Conservation (phyloP, 37 sponge, comb jelly and placozoan species). For the Mnemiopsis leidyi region DNA sequence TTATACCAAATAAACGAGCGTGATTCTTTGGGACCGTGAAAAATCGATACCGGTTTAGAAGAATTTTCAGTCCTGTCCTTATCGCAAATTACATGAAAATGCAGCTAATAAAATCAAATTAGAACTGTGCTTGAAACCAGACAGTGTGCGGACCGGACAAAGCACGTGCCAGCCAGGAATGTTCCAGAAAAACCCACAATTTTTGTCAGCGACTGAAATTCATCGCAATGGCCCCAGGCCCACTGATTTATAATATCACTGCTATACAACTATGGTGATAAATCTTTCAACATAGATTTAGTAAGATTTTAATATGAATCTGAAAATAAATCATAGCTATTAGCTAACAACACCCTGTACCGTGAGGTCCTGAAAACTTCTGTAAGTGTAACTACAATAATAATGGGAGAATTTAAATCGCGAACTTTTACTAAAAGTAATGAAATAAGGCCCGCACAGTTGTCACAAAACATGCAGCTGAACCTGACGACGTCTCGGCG, state of each 20-base stretch:
- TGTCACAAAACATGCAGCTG: neutral
- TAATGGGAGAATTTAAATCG: slow-evolving; percentile 31
- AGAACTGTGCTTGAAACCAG: neutral
- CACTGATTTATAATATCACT: neutral
- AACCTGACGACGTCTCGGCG: neutral
- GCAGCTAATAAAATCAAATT: neutral
- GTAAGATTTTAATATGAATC: neutral
- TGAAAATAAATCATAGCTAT: slow-evolving; percentile 36
- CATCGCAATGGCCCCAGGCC: neutral
- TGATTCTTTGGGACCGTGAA: neutral
- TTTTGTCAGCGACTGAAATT: neutral
- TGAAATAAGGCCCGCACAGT: neutral
- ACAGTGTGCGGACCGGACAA: no score
- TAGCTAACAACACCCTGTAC: neutral
- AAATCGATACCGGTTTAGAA: neutral
- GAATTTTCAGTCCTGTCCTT: neutral
- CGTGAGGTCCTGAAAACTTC: neutral
- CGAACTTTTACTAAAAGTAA: slow-evolving; percentile 61
- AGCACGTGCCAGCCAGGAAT: no score
- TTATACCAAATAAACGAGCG: neutral
- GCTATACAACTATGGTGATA: neutral
- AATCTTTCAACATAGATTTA: neutral
- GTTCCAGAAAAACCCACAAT: no score
- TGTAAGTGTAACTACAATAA: neutral
- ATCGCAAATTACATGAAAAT: neutral